Conservation (phyloP, 2,113 vertebrate species). For the Notiomystis cincta region DNA sequence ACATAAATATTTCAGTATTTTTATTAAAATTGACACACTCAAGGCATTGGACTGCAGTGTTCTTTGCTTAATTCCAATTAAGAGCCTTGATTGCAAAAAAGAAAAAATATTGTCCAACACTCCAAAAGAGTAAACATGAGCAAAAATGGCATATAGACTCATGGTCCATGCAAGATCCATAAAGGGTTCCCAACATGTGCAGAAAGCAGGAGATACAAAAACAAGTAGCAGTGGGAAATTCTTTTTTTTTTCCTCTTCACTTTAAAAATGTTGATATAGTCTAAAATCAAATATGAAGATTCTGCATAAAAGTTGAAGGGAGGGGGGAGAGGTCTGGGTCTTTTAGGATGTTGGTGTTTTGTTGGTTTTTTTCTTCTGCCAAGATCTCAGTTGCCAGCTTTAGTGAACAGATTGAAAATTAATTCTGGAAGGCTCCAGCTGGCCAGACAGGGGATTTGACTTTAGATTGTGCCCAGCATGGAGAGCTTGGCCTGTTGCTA, state of each 20-base stretch:
- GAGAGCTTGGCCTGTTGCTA: neutral
- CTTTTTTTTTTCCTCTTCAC: neutral
- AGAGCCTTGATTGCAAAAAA: neutral
- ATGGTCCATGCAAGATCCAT: neutral
- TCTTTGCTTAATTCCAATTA: neutral
- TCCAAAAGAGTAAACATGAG: neutral
- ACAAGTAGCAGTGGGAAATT: too few species aligned
- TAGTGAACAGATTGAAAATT: neutral
- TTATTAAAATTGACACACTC: neutral
- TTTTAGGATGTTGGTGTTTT: neutral
- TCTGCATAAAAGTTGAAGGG: neutral
- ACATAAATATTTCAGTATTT: neutral
- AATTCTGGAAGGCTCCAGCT: neutral
- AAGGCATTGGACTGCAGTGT: neutral
- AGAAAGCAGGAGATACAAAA: neutral
- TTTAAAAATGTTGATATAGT: neutral
- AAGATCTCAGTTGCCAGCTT: neutral
- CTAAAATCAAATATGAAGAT: neutral
- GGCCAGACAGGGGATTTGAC: neutral
- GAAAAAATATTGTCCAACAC: neutral
- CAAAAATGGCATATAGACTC: neutral
- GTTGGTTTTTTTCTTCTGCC: neutral
- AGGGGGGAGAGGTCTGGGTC: fast-evolving
- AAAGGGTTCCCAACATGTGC: neutral
- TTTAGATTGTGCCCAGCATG: neutral